These are phyloP conservation scores for Lochmaea capreae DNA, from an alignment of 2,888 invertebrate species.

Conservation along the genomic window DNA sequence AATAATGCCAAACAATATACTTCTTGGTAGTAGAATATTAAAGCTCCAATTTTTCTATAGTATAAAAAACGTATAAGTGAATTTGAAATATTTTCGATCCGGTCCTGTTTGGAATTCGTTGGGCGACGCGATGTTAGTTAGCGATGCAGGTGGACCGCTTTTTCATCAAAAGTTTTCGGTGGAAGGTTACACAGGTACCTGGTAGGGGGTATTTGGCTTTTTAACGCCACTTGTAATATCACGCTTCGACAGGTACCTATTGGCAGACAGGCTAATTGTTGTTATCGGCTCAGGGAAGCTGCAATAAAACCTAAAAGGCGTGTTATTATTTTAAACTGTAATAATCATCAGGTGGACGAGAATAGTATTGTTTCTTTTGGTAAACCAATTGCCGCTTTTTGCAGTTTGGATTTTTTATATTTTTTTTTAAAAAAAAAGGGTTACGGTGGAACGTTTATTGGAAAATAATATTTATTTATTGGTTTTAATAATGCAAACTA, in stretches of 20 bases:
- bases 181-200: constrained; percentile 44
- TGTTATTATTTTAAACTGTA: constrained; percentile 44
- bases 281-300: constrained; percentile 39
- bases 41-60: no score
- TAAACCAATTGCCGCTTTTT: not conserved
- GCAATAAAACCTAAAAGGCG: constrained; percentile 44
- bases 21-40: no score
- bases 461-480: no score
- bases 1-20: no score
- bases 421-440: no score
- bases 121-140: constrained; percentile 31
- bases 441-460: no score
- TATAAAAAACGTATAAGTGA: not conserved
- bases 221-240: constrained; percentile 46
- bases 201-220: constrained; percentile 45
- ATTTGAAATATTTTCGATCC: constrained; percentile 14
- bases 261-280: constrained; percentile 39
- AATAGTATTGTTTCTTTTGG: constrained; percentile 8
- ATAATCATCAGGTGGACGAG: constrained; percentile 33
- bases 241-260: constrained; percentile 43
- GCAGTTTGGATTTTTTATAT: not conserved
- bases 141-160: constrained; percentile 44
- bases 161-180: constrained; percentile 43
- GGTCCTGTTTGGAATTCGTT: constrained; percentile 35
- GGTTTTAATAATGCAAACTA: no score